Conservation (phyloP, 2,797 vertebrate species). For the Epinephelus malabaricus region DNA sequence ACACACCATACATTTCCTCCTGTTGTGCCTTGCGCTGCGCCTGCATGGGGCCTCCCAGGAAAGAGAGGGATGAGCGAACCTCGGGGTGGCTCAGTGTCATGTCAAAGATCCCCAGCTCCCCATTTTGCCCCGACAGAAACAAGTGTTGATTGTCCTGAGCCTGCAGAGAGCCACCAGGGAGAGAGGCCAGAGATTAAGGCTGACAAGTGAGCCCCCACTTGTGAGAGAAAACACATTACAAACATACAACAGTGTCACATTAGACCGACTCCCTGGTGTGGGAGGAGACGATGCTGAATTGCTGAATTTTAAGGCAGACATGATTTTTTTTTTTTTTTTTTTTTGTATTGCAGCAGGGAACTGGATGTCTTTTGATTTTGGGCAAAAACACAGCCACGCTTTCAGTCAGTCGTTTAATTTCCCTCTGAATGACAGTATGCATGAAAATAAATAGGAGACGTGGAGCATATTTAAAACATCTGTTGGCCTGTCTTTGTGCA, state of each 20-base stretch:
- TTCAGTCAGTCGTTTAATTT: slow-evolving; percentile 2
- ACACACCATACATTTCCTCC: slow-evolving; percentile 34
- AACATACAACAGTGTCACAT: slow-evolving; percentile 66
- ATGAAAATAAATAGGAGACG: neutral
- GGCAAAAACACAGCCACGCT: neutral
- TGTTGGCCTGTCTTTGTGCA: neutral
- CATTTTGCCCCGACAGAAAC: slow-evolving; percentile 60
- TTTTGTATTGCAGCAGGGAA: slow-evolving; percentile 15
- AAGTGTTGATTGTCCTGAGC: slow-evolving; percentile 74
- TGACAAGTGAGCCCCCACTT: slow-evolving; percentile 65
- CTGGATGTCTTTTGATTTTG: neutral
- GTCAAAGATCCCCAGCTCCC: slow-evolving; percentile 59
- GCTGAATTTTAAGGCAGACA: slow-evolving; percentile 30
- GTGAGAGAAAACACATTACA: slow-evolving; percentile 58
- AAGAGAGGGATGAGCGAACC: slow-evolving; percentile 54
- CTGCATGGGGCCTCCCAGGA: slow-evolving; percentile 39
- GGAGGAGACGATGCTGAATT: slow-evolving; percentile 46
- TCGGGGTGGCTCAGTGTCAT: slow-evolving; percentile 45
- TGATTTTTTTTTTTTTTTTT: neutral
- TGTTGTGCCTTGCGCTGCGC: slow-evolving; percentile 16
- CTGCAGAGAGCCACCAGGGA: slow-evolving; percentile 62
- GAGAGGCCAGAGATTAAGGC: slow-evolving; percentile 70
- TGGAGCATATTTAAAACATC: neutral
- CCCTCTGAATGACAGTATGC: neutral
- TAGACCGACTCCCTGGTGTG: slow-evolving; percentile 34